Conservation (phyloP, 2,113 vertebrate species). For the Ictalurus punctatus region DNA sequence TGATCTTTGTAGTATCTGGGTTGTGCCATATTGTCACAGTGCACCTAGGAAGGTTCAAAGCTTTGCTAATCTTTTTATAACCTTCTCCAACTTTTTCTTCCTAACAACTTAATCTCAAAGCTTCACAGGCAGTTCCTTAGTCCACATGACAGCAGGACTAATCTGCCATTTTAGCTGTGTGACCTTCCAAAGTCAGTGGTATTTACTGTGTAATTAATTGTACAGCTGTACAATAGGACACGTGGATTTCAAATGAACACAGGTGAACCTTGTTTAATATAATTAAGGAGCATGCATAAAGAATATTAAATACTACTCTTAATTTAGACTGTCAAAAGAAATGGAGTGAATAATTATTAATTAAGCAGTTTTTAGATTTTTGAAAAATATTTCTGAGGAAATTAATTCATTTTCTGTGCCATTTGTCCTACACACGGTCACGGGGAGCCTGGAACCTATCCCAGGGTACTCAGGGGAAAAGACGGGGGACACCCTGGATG, state of each 20-base stretch:
- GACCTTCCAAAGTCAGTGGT: background rate
- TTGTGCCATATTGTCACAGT: background rate
- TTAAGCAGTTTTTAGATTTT: background rate
- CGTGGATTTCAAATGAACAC: background rate
- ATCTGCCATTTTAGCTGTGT: background rate
- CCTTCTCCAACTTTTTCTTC: too few species aligned
- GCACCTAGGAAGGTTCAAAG: background rate
- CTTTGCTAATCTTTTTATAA: background rate
- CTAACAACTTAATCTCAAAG: too few species aligned
- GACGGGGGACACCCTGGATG: too few species aligned
- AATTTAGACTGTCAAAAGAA: background rate
- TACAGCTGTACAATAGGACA: background rate
- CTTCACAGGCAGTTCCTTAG: too few species aligned
- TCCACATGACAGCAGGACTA: background rate
- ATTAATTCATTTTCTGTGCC: too few species aligned
- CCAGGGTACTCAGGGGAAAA: too few species aligned
- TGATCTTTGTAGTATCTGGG: too few species aligned
- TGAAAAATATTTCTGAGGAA: too few species aligned
- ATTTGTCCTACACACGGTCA: too few species aligned
- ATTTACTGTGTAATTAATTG: background rate
- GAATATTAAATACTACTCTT: too few species aligned
- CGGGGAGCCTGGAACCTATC: too few species aligned
- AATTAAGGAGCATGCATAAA: background rate
- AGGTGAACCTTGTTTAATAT: background rate
- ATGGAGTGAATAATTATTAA: background rate